Evolutionary conservation across 2,113 vertebrate species (phyloP).

Genomic region (Dromas ardeola): DNA sequence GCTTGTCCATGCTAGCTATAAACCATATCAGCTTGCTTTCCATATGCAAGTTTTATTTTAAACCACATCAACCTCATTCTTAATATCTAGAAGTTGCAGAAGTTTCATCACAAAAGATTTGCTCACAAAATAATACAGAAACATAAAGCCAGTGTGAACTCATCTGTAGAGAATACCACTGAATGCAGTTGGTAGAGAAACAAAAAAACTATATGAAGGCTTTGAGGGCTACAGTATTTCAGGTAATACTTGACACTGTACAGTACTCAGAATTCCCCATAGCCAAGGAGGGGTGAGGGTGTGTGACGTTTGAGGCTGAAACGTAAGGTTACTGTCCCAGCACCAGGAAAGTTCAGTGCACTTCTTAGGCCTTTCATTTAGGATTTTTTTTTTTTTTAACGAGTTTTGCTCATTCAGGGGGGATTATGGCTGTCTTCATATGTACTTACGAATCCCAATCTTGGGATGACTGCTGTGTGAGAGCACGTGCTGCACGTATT

Average conservation of each 20-base stretch:
- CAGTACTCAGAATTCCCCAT: neutral
- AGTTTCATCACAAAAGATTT: neutral
- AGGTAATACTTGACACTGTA: neutral
- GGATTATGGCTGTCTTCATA: neutral
- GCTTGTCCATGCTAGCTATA: neutral
- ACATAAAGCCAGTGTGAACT: neutral
- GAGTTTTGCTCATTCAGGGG: neutral
- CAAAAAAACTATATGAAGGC: neutral
- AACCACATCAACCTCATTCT: neutral
- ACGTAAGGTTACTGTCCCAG: neutral
- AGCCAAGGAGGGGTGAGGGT: neutral
- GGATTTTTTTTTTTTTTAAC: neutral
- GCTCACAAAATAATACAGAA: neutral
- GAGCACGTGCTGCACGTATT: neutral
- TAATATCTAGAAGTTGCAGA: neutral
- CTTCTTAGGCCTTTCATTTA: neutral
- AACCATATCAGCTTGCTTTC: neutral
- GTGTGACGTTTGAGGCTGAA: neutral
- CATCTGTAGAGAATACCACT: fast-evolving
- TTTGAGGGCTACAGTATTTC: neutral
- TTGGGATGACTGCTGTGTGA: neutral
- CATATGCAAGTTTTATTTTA: neutral
- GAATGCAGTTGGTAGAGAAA: neutral
- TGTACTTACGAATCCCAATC: neutral
- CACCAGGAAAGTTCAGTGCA: neutral